Evolutionary conservation across 2,797 vertebrate species (phyloP).

Genomic region (Coregonus ussuriensis): DNA sequence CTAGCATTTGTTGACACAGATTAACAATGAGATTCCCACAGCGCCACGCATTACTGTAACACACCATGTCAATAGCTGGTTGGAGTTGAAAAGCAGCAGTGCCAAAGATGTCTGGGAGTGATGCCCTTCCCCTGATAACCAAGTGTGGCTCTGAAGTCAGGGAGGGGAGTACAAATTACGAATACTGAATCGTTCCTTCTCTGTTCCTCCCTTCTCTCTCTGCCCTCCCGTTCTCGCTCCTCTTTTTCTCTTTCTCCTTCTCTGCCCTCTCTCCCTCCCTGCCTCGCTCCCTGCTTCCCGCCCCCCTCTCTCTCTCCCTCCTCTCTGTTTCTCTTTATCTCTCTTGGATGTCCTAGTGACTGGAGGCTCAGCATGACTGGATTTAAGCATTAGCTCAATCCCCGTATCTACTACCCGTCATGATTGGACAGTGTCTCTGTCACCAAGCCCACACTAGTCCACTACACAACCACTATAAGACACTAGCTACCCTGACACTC

Average conservation of each 20-base stretch:
- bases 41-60: constrained; percentile 73
- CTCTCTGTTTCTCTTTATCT: constrained; percentile 51
- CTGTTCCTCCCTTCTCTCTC: constrained; percentile 46
- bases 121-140: constrained; percentile 73
- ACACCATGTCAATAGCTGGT: constrained; percentile 72
- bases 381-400: constrained; percentile 71
- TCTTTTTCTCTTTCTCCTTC: constrained; percentile 35
- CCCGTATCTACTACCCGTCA: constrained; percentile 62
- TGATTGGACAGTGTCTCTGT: constrained; percentile 66
- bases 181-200: constrained; percentile 33
- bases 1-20: constrained; percentile 75
- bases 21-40: constrained; percentile 75
- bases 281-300: neutral
- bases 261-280: constrained; percentile 20
- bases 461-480: constrained; percentile 4
- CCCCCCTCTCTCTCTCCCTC: constrained; percentile 7
- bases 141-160: constrained; percentile 65
- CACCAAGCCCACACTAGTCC: constrained; percentile 53
- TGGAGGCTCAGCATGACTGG: constrained; percentile 67
- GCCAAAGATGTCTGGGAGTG: constrained; percentile 73
- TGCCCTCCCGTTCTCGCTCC: constrained; percentile 24
- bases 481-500: neutral
- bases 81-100: constrained; percentile 66
- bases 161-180: constrained; percentile 28
- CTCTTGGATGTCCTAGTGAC: constrained; percentile 53